Base-by-base conservation (phyloP, 2,888 invertebrate species). In the Ligdia adustata region DNA sequence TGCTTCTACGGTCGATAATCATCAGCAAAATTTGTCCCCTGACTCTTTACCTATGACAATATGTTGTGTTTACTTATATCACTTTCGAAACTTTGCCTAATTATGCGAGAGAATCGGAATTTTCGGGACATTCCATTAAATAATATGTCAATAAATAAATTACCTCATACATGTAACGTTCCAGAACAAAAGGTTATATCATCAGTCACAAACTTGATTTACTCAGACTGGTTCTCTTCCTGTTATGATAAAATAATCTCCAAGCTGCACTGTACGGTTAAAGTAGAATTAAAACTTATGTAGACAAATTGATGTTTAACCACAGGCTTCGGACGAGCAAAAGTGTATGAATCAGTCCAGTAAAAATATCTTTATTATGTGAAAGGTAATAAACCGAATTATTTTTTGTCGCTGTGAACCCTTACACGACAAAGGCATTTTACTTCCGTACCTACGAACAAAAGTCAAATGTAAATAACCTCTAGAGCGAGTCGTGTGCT, bases 391-490 rank as follows among this genome's bases (percentile, higher is more conserved):
- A 41, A 40, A 26, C 47, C 22, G 42, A 49, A 47, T 47, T 40
- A 35, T 46, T 50, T 46, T 51, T 50, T 45, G 54, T 50, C 70
- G 38, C 38, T 31, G 41, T 31, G 33, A 44, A 46, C 40, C 69
- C 69, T 67, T 79, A 81, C 79, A 77, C 73, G 78, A 85, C 79
- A 79, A 79, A 77, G 76, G 72, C 66, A 75, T 75, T 72, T 75
- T 69, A 85, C 89, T 90, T 90, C 89, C 89, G 88, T 66, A 64
- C 71, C 65, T 68, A 66, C 75, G 79, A 69, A 77, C 77, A 77
- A 88, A 89, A 89, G 89, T 88, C 88, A 88, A 85, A 87, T 86
- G 88, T 89, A 84, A 90, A 89, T 75, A 90, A 89, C 89, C 87
- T 88, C 77, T 79, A 75, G 72, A 63, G 65, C 68, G 69, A 66